A percentile compares a stretch with the other conserved stretches of the same genome.
These are phyloP conservation scores for Rhagophthalmus giganteus DNA, from an alignment of 2,888 invertebrate species.

Conservation along the genomic window DNA sequence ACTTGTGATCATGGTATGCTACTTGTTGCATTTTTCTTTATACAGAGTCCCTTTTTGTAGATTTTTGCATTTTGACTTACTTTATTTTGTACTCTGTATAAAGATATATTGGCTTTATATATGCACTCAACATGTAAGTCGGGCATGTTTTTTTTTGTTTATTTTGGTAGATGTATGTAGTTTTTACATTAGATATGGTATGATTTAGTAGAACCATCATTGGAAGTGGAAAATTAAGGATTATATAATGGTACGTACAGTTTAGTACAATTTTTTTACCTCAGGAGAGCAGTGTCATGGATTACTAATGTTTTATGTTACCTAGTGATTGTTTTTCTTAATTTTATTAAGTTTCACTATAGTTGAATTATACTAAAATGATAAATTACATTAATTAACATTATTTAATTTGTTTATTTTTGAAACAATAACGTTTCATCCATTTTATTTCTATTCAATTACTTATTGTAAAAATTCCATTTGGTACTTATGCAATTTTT, in stretches of 20 bases:
- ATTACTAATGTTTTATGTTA: no score
- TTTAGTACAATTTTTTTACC: constrained; percentile 1
- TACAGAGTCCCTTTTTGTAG: neutral
- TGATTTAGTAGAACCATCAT: neutral
- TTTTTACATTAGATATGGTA: neutral
- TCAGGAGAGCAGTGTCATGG: constrained; percentile 30
- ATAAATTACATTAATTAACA: no score
- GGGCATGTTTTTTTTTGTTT: constrained; percentile 12
- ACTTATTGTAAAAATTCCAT: no score
- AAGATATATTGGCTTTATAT: constrained; percentile 6
- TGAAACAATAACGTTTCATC: no score
- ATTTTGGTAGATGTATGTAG: constrained; percentile 9
- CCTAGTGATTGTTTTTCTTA: no score
- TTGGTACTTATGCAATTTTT: no score
- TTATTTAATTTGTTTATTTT: no score
- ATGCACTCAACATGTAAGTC: constrained; percentile 16
- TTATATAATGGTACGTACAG: constrained; percentile 6
- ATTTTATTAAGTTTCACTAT: no score
- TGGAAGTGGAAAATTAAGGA: constrained; percentile 2
- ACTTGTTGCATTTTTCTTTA: constrained; percentile 5
- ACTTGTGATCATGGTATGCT: neutral
- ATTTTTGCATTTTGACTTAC: neutral
- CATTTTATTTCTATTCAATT: no score
- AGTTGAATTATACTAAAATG: no score
- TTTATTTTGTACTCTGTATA: constrained; percentile 4